Evolutionary conservation across 1,140 invertebrate genomes (phyloP), one percentile per base, ranked within the genome.

Genomic region (Lethocerus indicus): DNA sequence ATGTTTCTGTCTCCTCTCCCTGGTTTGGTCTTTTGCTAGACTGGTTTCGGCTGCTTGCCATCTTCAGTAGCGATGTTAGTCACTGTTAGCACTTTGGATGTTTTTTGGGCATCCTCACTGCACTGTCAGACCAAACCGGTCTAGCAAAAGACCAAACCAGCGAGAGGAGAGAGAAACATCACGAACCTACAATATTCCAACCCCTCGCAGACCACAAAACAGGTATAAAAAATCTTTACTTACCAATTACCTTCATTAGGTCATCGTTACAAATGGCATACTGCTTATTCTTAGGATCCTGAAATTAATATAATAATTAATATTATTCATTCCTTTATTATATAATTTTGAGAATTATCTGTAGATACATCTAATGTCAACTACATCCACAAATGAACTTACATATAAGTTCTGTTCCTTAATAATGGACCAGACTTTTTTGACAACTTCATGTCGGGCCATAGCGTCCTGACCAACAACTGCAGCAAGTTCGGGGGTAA

Each of bases 241-340:
- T 61, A 71, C 71, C 87, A 62, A 94, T 85, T 39, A 94, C 81
- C 67, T 87, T 88, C 63, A 83, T 69, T 14, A 94, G 67, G 49
- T 90, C 83, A 37, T 89, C 87, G 62, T 95, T 88, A 66, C 89
- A 94, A 57, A 93, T 86, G 39, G 88, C 87, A 61, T 78, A 93
- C 63, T 92, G 88, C 65, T 88, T 93, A 65, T 94, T 93, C 59
- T 87, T 90, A 7, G 87, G 88, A 63, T 93, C 88, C 69, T 79
- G 60, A 54, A 68, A 67, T 49, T 55, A 55, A 49, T 52, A 54
- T 61, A 47, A 41, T 52, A 24, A 53, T 39, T 29, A 49, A 48
- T 47, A 32, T 24, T 9, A 9, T 23, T 23, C 9, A 23, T 23
- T 25, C 13, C 6, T 26, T 7, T 7, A 41, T 26, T 13, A 1